phyloP scores from a whole-genome alignment of 2,888 invertebrate species.

The Cataglyphis livida region DNA sequence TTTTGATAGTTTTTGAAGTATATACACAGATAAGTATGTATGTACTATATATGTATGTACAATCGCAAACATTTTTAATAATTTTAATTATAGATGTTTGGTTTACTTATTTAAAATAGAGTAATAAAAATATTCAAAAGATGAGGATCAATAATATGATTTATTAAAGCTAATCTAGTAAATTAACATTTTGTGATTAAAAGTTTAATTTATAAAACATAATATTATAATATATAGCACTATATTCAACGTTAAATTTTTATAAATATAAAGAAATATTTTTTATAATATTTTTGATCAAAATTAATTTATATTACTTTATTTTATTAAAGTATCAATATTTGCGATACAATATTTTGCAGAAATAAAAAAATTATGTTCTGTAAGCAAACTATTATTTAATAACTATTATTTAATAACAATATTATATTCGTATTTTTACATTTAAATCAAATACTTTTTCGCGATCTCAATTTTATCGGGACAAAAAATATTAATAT shows the following conservation, averaged over 20 bases:
- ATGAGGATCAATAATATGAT: not conserved
- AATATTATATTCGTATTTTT: not conserved
- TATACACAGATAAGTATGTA: not conserved
- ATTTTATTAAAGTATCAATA: not conserved
- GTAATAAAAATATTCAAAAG: not conserved
- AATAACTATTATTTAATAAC: conserved; percentile 2
- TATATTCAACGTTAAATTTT: conserved; percentile 9
- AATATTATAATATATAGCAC: not conserved
- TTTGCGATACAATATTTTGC: not conserved
- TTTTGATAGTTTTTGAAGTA: not conserved
- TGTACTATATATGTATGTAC: not conserved
- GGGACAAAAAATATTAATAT: not conserved
- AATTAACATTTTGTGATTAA: not conserved
- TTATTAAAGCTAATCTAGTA: not conserved
- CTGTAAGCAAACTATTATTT: not conserved
- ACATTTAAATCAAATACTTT: not conserved
- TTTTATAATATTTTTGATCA: not conserved
- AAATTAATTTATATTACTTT: not conserved
- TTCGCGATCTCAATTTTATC: not conserved
- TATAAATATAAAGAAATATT: not conserved
- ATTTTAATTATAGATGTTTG: not conserved
- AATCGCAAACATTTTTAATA: not conserved
- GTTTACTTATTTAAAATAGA: not conserved
- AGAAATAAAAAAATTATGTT: not conserved
- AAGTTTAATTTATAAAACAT: not conserved